These are phyloP conservation scores for Cynaeus angustus DNA, from an alignment of 2,888 invertebrate genomes.

Conservation along the genomic window DNA sequence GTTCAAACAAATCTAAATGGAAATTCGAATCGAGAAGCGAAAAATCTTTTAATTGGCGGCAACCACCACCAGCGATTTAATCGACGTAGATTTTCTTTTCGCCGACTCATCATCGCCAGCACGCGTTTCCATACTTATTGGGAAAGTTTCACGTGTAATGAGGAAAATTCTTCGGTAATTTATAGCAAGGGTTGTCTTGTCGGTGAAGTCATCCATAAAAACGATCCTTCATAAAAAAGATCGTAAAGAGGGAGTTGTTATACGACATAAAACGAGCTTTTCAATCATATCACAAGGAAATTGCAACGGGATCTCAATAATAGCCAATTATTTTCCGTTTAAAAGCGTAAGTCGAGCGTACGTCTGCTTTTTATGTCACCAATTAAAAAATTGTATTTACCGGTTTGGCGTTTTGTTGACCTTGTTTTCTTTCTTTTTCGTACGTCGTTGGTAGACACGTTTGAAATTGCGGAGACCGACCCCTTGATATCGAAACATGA, in stretches of 20 bases:
- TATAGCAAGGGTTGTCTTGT: conserved; percentile 29
- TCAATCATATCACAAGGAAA: conserved; percentile 34
- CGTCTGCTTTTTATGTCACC: conserved; percentile 21
- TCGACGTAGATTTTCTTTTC: conserved; percentile 39
- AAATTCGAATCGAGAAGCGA: conserved; percentile 37
- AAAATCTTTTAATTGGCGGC: conserved; percentile 42
- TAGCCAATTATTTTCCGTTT: conserved; percentile 28
- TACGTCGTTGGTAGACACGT: too few species aligned
- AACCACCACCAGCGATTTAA: conserved; percentile 40
- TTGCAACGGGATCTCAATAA: conserved; percentile 34
- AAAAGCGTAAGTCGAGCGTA: conserved; percentile 20
- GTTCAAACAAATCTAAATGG: conserved; percentile 37
- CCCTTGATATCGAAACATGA: background rate
- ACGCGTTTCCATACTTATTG: conserved; percentile 12
- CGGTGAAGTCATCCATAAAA: conserved; percentile 38
- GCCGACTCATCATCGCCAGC: conserved; percentile 24
- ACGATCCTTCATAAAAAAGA: conserved; percentile 20
- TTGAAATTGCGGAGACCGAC: too few species aligned
- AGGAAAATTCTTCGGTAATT: conserved; percentile 34
- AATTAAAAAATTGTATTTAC: conserved; percentile 20
- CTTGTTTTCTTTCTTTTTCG: too few species aligned
- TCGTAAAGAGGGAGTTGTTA: conserved; percentile 27
- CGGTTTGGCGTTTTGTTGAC: background rate
- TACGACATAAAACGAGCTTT: conserved; percentile 28
- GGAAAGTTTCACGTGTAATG: conserved; percentile 33